Evolutionary conservation across 2,888 invertebrate genomes (phyloP).

Genomic region (Monoplex corrugatus): DNA sequence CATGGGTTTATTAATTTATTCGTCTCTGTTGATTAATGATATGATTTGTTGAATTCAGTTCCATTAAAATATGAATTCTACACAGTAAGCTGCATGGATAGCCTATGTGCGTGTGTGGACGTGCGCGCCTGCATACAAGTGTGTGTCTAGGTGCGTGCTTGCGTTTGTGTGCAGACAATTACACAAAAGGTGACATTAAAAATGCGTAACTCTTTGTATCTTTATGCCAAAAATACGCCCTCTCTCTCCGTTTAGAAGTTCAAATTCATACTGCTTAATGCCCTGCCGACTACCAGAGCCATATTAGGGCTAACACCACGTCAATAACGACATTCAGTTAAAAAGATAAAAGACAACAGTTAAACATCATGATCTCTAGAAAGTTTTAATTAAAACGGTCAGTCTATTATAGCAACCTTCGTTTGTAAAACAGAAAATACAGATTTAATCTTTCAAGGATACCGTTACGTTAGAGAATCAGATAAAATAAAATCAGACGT

Average conservation of each 20-base stretch:
- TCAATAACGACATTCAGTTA: neutral
- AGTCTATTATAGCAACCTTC: too few species aligned
- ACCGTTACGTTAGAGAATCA: too few species aligned
- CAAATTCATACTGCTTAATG: neutral
- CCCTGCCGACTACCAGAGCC: neutral
- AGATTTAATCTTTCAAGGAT: too few species aligned
- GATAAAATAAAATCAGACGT: too few species aligned
- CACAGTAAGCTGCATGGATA: neutral
- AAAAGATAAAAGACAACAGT: too few species aligned
- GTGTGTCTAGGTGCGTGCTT: neutral
- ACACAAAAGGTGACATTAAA: neutral
- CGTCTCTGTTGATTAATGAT: neutral
- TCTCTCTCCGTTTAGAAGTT: neutral
- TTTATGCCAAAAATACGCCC: neutral
- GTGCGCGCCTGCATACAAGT: neutral
- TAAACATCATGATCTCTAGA: too few species aligned
- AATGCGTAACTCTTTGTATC: neutral
- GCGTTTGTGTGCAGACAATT: neutral
- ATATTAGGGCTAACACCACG: neutral
- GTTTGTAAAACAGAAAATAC: too few species aligned
- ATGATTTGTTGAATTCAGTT: conserved; percentile 1
- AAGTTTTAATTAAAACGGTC: too few species aligned
- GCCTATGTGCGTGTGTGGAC: neutral
- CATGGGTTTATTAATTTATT: neutral
- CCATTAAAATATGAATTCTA: neutral